Percentiles rank a stretch among this genome's conserved stretches.
These are phyloP conservation scores for Anaspis maculata DNA, from an alignment of 2,888 invertebrate species.

Conservation along the genomic window DNA sequence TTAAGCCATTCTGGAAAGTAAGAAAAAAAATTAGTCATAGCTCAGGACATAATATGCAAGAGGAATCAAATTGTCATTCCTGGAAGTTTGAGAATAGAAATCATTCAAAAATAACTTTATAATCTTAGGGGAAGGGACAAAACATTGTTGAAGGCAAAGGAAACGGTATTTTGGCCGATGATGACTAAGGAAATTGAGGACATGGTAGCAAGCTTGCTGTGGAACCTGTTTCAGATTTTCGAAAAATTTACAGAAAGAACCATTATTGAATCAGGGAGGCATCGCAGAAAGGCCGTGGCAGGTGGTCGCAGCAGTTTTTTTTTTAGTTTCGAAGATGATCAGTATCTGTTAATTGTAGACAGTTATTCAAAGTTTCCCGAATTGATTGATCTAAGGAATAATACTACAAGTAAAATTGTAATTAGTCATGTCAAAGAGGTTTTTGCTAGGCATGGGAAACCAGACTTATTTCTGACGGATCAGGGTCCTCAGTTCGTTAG, in stretches of 20 bases:
- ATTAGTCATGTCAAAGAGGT: neutral
- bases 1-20: neutral
- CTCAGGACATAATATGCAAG: neutral
- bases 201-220: neutral
- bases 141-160: neutral
- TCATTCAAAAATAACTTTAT: neutral
- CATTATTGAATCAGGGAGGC: neutral
- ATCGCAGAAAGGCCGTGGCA: neutral
- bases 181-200: neutral
- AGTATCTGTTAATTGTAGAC: neutral
- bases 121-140: neutral
- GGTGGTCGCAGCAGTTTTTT: neutral
- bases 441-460: neutral
- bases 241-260: neutral
- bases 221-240: neutral
- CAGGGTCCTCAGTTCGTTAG: neutral
- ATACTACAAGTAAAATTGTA: neutral
- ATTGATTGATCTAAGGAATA: neutral
- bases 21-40: neutral
- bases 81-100: neutral
- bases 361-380: neutral
- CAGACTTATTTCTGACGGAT: neutral
- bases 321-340: neutral
- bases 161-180: conserved; percentile 1
- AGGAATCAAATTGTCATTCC: neutral